Evolutionary conservation across 2,888 invertebrate species (phyloP).

Genomic region (Silvanus unidentatus): DNA sequence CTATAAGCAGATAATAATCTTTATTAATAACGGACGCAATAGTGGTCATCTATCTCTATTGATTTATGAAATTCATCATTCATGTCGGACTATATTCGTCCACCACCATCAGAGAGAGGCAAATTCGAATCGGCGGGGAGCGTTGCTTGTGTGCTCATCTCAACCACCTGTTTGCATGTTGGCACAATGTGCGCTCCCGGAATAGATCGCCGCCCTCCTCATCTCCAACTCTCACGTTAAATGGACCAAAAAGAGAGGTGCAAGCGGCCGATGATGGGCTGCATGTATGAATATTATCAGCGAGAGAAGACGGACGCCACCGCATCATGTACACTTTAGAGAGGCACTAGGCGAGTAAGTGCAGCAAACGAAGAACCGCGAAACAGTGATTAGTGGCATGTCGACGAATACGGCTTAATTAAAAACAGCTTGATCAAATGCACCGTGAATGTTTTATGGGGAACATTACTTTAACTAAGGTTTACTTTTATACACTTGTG

Average conservation of each 20-base stretch:
- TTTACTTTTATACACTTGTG: conserved; percentile 17
- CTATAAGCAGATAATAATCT: conserved; percentile 13
- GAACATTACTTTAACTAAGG: conserved; percentile 22
- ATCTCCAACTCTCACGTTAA: neutral
- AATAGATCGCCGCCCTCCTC: too few relatives aligned
- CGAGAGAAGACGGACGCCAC: too few relatives aligned
- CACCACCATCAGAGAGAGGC: too few relatives aligned
- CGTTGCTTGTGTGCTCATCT: too few relatives aligned
- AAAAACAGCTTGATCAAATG: conserved; percentile 27
- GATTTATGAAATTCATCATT: conserved; percentile 26
- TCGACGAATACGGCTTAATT: conserved; percentile 26
- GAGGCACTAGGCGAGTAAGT: neutral
- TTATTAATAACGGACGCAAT: conserved; percentile 17
- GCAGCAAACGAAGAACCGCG: conserved; percentile 5
- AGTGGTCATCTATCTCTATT: conserved; percentile 22
- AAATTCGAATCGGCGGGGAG: too few relatives aligned
- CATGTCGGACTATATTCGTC: too few relatives aligned
- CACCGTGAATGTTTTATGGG: conserved; percentile 28
- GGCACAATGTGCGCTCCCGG: too few relatives aligned
- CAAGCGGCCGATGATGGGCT: too few relatives aligned
- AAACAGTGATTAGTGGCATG: conserved; percentile 22
- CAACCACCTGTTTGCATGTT: conserved; percentile 6
- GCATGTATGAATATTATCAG: too few relatives aligned
- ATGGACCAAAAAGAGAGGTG: neutral
- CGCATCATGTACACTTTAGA: too few relatives aligned